These are phyloP conservation scores for Thrips palmi DNA, from an alignment of 1,140 invertebrate genomes.

Conservation along the genomic window DNA sequence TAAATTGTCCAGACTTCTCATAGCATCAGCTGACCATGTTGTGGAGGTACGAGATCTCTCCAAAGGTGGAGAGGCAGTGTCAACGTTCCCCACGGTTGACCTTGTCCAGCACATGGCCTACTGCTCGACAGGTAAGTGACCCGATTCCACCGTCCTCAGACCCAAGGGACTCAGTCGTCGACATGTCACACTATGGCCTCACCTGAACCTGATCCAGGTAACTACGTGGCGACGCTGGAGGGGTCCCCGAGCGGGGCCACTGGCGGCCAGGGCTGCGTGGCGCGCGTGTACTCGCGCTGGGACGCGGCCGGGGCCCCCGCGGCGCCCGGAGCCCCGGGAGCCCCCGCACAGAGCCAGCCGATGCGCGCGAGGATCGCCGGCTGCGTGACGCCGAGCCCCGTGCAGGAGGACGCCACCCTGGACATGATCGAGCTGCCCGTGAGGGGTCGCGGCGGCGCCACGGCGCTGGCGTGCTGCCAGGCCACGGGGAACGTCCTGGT, in stretches of 20 bases:
- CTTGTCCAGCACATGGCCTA: constrained; percentile 35
- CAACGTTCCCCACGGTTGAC: constrained; percentile 44
- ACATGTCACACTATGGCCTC: too few relatives aligned
- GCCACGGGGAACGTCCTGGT: constrained; percentile 39
- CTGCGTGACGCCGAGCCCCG: constrained; percentile 35
- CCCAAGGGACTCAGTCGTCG: too few relatives aligned
- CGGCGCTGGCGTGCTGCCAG: constrained; percentile 40
- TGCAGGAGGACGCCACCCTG: constrained; percentile 20
- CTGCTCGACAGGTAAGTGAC: constrained; percentile 30
- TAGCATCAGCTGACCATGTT: constrained; percentile 36
- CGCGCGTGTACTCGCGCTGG: constrained; percentile 46
- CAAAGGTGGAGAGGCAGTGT: constrained; percentile 25
- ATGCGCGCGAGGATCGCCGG: constrained; percentile 51
- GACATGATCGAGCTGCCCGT: constrained; percentile 52
- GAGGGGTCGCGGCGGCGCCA: constrained; percentile 26
- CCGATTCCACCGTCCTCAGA: too few relatives aligned
- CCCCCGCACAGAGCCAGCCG: constrained; percentile 34
- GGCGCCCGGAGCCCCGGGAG: too few relatives aligned
- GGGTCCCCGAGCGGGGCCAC: constrained; percentile 27
- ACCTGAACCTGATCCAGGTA: constrained; percentile 22
- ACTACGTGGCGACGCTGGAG: constrained; percentile 42
- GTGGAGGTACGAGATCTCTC: constrained; percentile 39
- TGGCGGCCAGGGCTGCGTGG: constrained; percentile 42
- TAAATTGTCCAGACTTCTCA: too few relatives aligned
- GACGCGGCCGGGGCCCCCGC: too few relatives aligned